phyloP scores from a whole-genome alignment of 2,797 vertebrate species.

The Bryconaethiops microstoma region DNA sequence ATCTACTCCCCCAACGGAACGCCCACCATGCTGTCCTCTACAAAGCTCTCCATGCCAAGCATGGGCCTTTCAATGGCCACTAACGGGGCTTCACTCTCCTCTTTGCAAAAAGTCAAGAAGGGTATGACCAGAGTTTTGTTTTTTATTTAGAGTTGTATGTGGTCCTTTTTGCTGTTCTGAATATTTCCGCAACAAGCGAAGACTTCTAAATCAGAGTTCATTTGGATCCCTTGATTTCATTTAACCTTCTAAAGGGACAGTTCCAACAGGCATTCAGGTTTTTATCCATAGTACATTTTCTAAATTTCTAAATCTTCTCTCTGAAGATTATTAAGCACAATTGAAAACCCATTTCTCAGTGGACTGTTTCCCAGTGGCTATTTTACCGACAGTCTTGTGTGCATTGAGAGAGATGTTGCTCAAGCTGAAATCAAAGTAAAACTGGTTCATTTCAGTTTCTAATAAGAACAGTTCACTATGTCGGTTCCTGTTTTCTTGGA shows the following conservation, averaged over 20 bases:
- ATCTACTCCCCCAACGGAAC: constrained; percentile 91
- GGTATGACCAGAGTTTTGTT: constrained; percentile 72
- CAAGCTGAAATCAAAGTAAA: too few species aligned
- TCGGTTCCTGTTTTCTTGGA: too few species aligned
- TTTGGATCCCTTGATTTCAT: neutral
- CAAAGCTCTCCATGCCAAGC: constrained; percentile 82
- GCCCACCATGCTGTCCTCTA: constrained; percentile 88
- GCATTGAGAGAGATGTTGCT: too few species aligned
- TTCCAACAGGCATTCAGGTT: neutral
- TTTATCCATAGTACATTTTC: too few species aligned
- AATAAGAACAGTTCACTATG: too few species aligned
- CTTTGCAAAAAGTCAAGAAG: constrained; percentile 92
- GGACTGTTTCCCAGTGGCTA: too few species aligned
- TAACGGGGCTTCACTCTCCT: constrained; percentile 83
- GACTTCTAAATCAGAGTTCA: neutral
- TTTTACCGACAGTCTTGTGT: too few species aligned
- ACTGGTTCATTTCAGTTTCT: too few species aligned
- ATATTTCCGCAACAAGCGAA: neutral
- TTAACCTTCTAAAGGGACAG: neutral
- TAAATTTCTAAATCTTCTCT: too few species aligned
- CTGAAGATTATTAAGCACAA: too few species aligned
- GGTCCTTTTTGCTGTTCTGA: neutral
- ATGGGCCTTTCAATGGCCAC: constrained; percentile 81
- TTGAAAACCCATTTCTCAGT: too few species aligned
- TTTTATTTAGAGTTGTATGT: neutral